Evolutionary conservation across 2,888 invertebrate genomes (phyloP), one percentile per base, ranked within the genome.

Genomic region (Autographa pulchrina): DNA sequence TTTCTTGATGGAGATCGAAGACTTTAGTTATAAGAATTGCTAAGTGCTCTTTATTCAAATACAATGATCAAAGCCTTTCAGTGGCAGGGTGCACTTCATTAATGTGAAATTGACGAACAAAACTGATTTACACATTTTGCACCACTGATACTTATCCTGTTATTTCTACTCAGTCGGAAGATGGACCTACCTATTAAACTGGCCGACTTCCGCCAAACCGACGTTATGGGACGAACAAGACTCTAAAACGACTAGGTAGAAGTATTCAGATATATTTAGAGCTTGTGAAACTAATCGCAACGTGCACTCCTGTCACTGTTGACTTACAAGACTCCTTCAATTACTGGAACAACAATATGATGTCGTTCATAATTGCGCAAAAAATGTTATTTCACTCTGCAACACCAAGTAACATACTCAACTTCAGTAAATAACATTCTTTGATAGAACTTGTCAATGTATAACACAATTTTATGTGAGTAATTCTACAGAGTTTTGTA

Each of bases 141-240:
- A 31, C 60, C 8, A 60, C 38, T 38, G 38, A 38, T 52, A 63
- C 61, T 62, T 9, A 56, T 70, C 43, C 48, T 65, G 60, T 5
- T 72, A 62, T 76, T 76, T 65, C 31, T 77, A 65, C 64, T 67
- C 75, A 68, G 77, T 65, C 72, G n/a, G 20, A 41, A 71, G 41
- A n/a, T 59, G 35, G 54, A 59, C 13, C 25, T n/a, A 43, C 52
- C 20, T 58, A 13, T 35, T 67, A 43, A 54, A 65, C 20, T n/a
- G 20, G 25, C 48, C 32, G 25, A 16, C 65, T 65, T 13, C 58
- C 25, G 13, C 14, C 58, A 25, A 20, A 56, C 18, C 54, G 41
- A 11, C 11, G 31, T n/a, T 13, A 20, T 7, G 31, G n/a, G 43
- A 41, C 11, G 6, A 52, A 32, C 56, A 56, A 38, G 9, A 43